These are phyloP conservation scores for Brachionus sp. DNA, from an alignment of 1,140 invertebrate genomes.

Conservation along the genomic window DNA sequence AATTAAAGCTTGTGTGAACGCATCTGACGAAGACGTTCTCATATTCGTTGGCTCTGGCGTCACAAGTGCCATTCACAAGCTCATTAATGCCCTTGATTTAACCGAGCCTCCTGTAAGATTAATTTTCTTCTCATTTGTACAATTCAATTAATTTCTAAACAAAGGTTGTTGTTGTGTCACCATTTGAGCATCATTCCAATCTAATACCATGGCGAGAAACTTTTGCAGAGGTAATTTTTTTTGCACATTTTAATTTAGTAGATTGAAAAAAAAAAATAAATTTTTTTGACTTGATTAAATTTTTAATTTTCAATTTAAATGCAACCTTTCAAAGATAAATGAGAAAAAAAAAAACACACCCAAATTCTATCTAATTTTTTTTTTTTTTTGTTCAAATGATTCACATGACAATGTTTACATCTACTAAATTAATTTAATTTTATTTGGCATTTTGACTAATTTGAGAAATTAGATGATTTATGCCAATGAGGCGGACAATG, in stretches of 20 bases:
- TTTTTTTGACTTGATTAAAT: background rate
- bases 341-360: too few relatives aligned
- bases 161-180: constrained; percentile 66
- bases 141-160: background rate
- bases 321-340: too few relatives aligned
- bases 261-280: background rate
- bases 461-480: constrained; percentile 66
- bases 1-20: constrained; percentile 74
- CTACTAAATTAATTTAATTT: background rate
- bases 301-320: constrained; percentile 47
- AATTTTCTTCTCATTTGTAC: background rate
- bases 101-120: background rate
- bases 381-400: too few relatives aligned
- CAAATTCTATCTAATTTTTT: too few relatives aligned
- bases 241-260: background rate
- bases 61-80: constrained; percentile 70
- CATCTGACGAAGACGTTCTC: constrained; percentile 73
- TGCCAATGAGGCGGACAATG: constrained; percentile 72
- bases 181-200: constrained; percentile 78
- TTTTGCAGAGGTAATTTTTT: background rate
- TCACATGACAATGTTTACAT: too few relatives aligned
- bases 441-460: background rate
- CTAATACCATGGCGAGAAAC: background rate
- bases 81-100: constrained; percentile 63
- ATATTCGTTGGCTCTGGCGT: constrained; percentile 73